Conservation (phyloP, 2,888 invertebrate species). For the Megamerina dolium region DNA sequence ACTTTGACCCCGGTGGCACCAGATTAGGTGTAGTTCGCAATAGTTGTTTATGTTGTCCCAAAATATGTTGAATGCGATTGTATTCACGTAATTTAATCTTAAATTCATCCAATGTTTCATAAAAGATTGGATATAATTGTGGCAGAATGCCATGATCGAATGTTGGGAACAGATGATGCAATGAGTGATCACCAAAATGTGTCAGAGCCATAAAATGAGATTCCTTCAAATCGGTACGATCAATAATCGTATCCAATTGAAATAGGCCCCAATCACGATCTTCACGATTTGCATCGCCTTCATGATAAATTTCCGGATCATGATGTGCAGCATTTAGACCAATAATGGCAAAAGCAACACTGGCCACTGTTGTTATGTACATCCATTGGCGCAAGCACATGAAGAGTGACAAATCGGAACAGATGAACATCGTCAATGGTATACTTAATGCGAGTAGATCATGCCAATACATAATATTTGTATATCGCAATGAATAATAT, state of each 20-base stretch:
- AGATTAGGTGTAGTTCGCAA: conserved; percentile 50
- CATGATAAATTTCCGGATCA: conserved; percentile 72
- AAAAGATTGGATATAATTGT: conserved; percentile 57
- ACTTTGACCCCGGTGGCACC: conserved; percentile 32
- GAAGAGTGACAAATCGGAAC: conserved; percentile 33
- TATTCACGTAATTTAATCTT: conserved; percentile 45
- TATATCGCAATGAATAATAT: conserved; percentile 31
- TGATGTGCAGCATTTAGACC: conserved; percentile 73
- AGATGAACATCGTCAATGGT: conserved; percentile 48
- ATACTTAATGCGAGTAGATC: conserved; percentile 49
- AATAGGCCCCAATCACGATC: conserved; percentile 71
- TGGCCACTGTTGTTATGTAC: conserved; percentile 53
- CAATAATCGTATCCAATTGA: conserved; percentile 68
- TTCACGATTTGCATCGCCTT: conserved; percentile 59
- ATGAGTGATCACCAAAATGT: conserved; percentile 69
- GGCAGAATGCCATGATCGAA: conserved; percentile 69
- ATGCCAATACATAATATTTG: conserved; percentile 43
- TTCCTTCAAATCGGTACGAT: conserved; percentile 62
- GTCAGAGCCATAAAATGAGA: conserved; percentile 63
- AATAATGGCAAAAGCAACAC: conserved; percentile 58
- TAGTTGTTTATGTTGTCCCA: conserved; percentile 63
- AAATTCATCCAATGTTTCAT: conserved; percentile 44
- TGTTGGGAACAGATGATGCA: conserved; percentile 78
- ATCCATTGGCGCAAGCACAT: conserved; percentile 51
- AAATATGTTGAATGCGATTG: conserved; percentile 57